A percentile compares a stretch with the other conserved stretches of the same genome.
phyloP scores from a whole-genome alignment of 1,140 invertebrate genomes.

The Drosophila repleta region DNA sequence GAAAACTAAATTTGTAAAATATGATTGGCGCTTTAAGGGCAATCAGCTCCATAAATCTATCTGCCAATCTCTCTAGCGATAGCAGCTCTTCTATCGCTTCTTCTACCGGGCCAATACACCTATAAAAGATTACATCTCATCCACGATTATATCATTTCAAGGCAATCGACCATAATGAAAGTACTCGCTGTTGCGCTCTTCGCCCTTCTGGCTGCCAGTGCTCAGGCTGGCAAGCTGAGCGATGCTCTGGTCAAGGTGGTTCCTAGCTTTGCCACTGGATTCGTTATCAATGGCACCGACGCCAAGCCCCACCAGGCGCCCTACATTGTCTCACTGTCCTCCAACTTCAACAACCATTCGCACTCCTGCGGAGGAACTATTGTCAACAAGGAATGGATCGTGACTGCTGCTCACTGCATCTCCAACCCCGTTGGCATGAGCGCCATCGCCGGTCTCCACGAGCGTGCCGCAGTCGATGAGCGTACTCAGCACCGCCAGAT shows the following conservation, averaged over 20 bases:
- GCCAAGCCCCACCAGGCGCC: conserved; percentile 71
- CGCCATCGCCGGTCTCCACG: conserved; percentile 69
- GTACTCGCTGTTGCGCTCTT: conserved; percentile 48
- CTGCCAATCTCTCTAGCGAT: conserved; percentile 48
- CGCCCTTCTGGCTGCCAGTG: conserved; percentile 51
- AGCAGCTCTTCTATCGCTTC: not conserved
- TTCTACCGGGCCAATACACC: not conserved
- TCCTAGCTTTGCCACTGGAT: conserved; percentile 74
- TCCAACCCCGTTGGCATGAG: conserved; percentile 51
- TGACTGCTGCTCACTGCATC: conserved; percentile 79
- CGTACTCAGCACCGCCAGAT: conserved; percentile 84
- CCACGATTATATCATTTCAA: not conserved
- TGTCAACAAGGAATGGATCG: conserved; percentile 66
- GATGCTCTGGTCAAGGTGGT: conserved; percentile 56
- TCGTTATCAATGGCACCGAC: conserved; percentile 77
- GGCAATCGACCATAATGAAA: conserved; percentile 51
- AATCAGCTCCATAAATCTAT: conserved; percentile 60
- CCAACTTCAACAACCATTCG: conserved; percentile 53
- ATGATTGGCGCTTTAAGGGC: conserved; percentile 3
- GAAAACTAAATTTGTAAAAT: not conserved
- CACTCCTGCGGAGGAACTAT: conserved; percentile 77
- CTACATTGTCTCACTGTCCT: conserved; percentile 74
- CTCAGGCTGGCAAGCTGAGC: conserved; percentile 50
- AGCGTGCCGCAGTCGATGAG: conserved; percentile 71
- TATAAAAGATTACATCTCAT: conserved; percentile 42